These are phyloP conservation scores for Agriopis marginaria DNA, from an alignment of 2,888 invertebrate species.

Conservation along the genomic window DNA sequence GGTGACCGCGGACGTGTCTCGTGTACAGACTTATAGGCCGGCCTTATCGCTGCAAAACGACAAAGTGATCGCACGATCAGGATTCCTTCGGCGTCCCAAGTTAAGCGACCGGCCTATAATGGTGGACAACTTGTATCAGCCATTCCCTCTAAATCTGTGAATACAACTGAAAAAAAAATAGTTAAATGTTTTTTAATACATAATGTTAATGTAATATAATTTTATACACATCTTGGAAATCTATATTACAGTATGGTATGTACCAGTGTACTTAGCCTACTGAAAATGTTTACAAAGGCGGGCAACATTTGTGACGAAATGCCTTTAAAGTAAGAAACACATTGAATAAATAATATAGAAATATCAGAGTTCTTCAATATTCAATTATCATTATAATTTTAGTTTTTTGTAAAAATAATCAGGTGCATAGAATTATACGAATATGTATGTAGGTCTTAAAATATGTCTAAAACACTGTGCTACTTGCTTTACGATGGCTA, in stretches of 20 bases:
- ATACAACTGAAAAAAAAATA: constrained; percentile 10
- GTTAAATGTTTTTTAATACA: constrained; percentile 6
- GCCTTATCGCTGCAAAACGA: no score
- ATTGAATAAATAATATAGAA: constrained; percentile 1
- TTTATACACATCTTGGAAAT: constrained; percentile 7
- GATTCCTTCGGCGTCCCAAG: no score
- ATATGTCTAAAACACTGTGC: constrained; percentile 35
- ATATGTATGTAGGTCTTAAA: constrained; percentile 31
- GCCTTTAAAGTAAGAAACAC: constrained; percentile 2
- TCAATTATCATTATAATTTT: constrained; percentile 11
- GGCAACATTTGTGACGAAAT: neutral
- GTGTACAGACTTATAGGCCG: no score
- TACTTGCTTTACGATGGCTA: constrained; percentile 29
- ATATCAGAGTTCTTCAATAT: constrained; percentile 4
- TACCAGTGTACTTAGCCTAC: constrained; percentile 5
- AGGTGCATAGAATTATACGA: constrained; percentile 35
- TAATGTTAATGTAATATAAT: constrained; percentile 10
- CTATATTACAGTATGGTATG: constrained; percentile 5
- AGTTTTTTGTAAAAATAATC: constrained; percentile 10
- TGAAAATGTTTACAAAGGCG: neutral
- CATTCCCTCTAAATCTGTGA: constrained; percentile 19
- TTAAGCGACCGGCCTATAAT: neutral
- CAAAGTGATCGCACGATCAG: no score
- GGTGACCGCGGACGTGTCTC: no score
- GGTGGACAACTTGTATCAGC: constrained; percentile 3